Percentiles rank a stretch among this genome's conserved stretches.
These are phyloP conservation scores for Clytia hemisphaerica DNA, from an alignment of 30 jellyfish, hydroid and myxozoan genomes.

Conservation along the genomic window DNA sequence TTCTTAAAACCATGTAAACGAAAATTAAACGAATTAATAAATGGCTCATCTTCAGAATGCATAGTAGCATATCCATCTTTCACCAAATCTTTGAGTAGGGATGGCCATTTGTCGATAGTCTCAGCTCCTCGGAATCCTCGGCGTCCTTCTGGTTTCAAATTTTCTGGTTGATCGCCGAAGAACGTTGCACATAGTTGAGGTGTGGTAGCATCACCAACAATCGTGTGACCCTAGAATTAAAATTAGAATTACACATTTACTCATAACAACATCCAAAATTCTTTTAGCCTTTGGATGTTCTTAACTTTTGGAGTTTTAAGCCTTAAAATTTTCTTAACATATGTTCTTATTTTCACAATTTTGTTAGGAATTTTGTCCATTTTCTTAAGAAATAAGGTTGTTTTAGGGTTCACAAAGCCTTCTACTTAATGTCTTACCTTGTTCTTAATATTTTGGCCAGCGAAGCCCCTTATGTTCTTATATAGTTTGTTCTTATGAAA, in stretches of 20 bases:
- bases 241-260: slow-evolving; percentile 23
- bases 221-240: slow-evolving; percentile 58
- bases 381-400: too few relatives aligned
- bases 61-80: slow-evolving; percentile 51
- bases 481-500: too few relatives aligned
- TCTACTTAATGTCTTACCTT: too few relatives aligned
- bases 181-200: slow-evolving; percentile 61
- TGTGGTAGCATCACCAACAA: slow-evolving; percentile 84
- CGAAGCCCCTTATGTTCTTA: too few relatives aligned
- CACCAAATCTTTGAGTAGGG: slow-evolving; percentile 24
- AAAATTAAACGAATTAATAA: slow-evolving; percentile 41
- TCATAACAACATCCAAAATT: too few relatives aligned
- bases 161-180: slow-evolving; percentile 52
- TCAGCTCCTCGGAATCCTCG: slow-evolving; percentile 42
- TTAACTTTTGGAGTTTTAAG: too few relatives aligned
- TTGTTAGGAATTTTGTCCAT: too few relatives aligned
- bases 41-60: slow-evolving; percentile 53
- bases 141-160: slow-evolving; percentile 64
- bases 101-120: slow-evolving; percentile 72
- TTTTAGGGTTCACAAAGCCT: too few relatives aligned
- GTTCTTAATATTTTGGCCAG: too few relatives aligned
- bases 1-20: slow-evolving; percentile 55
- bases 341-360: too few relatives aligned
- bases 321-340: too few relatives aligned
- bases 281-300: too few relatives aligned